A percentile compares a stretch with the other conserved stretches of the same genome.
These are phyloP conservation scores for Leptothorax acervorum DNA, from an alignment of 2,888 invertebrate species.

Conservation along the genomic window DNA sequence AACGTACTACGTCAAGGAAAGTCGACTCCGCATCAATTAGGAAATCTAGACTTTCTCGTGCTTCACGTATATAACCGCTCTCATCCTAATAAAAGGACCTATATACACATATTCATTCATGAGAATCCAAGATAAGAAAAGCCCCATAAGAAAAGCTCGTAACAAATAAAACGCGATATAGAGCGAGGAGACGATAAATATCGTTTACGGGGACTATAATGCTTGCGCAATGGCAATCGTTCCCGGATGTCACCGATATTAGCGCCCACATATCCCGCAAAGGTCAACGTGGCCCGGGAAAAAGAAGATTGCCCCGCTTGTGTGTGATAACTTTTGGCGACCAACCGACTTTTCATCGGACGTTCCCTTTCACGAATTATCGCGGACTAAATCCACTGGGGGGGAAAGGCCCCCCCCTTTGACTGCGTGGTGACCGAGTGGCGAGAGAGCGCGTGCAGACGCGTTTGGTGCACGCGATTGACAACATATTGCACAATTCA, in stretches of 20 bases:
- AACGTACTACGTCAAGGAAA: background rate
- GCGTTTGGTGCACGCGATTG: slow-evolving; percentile 43
- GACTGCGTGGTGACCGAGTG: slow-evolving; percentile 14
- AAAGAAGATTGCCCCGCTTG: background rate
- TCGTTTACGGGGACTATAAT: background rate
- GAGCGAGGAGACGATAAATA: background rate
- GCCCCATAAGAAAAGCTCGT: background rate
- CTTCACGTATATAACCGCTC: background rate
- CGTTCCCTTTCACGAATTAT: slow-evolving; percentile 55
- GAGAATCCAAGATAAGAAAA: background rate
- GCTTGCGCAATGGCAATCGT: background rate
- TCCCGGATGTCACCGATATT: slow-evolving; percentile 1
- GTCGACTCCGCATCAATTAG: background rate
- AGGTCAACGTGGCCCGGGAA: background rate
- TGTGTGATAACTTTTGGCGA: background rate
- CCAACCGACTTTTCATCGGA: slow-evolving; percentile 21
- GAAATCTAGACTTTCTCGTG: background rate
- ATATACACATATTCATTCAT: background rate
- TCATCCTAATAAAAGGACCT: background rate
- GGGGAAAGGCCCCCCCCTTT: background rate
- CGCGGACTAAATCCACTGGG: slow-evolving; percentile 11
- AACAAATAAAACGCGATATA: background rate
- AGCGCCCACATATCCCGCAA: background rate
- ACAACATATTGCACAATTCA: slow-evolving; percentile 13
- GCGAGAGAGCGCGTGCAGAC: slow-evolving; percentile 27